A percentile compares a stretch with the other conserved stretches of the same genome.
Evolutionary conservation across 2,797 vertebrate genomes (phyloP).

Genomic region (Coendou prehensilis): DNA sequence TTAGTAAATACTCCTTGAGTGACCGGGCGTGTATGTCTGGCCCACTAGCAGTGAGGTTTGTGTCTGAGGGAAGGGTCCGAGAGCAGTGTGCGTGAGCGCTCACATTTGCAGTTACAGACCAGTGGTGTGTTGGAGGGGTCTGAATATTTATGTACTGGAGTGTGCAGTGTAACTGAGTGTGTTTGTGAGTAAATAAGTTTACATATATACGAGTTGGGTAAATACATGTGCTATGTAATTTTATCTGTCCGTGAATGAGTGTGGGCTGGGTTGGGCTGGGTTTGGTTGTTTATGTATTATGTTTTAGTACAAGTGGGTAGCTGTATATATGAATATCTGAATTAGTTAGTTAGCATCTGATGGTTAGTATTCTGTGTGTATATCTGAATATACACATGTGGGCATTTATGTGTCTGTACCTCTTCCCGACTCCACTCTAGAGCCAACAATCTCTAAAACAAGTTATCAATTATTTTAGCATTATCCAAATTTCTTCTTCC

Average conservation of each 20-base stretch:
- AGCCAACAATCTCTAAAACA: conserved; percentile 3
- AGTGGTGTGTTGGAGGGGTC: neutral
- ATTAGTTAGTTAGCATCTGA: neutral
- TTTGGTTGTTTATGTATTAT: neutral
- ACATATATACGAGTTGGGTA: neutral
- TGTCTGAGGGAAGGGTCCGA: neutral
- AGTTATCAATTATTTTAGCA: neutral
- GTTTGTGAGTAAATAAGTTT: neutral
- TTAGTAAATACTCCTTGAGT: neutral
- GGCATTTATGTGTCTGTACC: neutral
- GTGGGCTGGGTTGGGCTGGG: neutral
- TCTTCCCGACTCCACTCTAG: neutral
- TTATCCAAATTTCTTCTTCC: neutral
- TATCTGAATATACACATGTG: neutral
- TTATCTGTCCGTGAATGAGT: neutral
- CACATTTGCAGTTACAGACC: neutral
- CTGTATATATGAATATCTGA: neutral
- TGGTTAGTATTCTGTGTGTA: neutral
- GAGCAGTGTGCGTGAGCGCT: too few species aligned
- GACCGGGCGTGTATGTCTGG: neutral
- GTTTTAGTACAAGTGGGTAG: neutral
- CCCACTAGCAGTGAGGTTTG: neutral
- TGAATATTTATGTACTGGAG: neutral
- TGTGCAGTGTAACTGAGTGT: neutral
- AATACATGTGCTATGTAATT: neutral